Evolutionary conservation across 2,797 vertebrate genomes (phyloP), one percentile per base, ranked within the genome.

Genomic region (Lagocephalus sceleratus): DNA sequence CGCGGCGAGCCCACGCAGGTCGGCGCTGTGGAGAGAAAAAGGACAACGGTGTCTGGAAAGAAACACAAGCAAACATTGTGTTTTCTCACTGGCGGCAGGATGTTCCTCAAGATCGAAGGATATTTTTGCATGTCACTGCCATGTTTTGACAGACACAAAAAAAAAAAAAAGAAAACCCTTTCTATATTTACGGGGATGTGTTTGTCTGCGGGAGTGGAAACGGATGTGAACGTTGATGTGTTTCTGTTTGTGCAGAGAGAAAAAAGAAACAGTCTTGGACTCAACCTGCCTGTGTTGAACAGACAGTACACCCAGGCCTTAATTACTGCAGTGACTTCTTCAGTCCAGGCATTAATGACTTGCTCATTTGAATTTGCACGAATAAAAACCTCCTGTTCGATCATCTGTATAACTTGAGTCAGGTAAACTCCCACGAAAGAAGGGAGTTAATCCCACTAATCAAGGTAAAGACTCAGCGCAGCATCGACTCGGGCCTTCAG

Each of bases 191-290:
- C 61, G 66, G 47, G 49, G 32, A 60, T 61, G 59, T 82, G 77
- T 86, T 88, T 84, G 81, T 77, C 72, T 78, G 66, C 76, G 70
- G 70, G 62, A 73, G 80, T 82, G 76, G 73, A 75, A 79, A 60
- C 38, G 82, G 82, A 85, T 70, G 67, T 68, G 75, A 76, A 79
- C 61, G 79, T 71, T 74, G 64, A 66, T 58, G 76, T 68, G 32
- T 35, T 35, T 35, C 32, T 10, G 14, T 35, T 10, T 14, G 32
- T 62, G 65, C 66, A 75, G 66, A 51, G 57, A 51, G 55, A 51
- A 54, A 3, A 39, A 39, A 39, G 38, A 12, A 44, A 25, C 23
- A 25, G 23, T 25, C 23, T 25, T 25, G 23, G 23, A 25, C 23
- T 25, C 7, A 25, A 14, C 32, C 32, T 35, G 32, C 11, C 12